Conservation (phyloP, 2,113 vertebrate species). For the Phalacrocorax aristotelis region DNA sequence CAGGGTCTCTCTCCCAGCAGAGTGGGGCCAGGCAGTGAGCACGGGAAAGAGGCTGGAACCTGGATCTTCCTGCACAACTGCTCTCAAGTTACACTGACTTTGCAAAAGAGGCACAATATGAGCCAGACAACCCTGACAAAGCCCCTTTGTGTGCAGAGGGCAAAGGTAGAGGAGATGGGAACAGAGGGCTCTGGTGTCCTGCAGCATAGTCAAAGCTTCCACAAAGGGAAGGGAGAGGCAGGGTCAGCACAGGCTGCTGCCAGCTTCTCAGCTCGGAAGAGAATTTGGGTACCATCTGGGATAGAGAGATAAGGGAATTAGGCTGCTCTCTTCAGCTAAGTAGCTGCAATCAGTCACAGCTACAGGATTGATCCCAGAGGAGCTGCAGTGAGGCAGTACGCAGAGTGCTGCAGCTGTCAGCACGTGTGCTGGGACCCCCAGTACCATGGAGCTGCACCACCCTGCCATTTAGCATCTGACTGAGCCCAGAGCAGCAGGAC, state of each 20-base stretch:
- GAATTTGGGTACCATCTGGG: conserved; percentile 21
- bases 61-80: background rate
- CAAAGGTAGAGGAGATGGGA: conserved; percentile 59
- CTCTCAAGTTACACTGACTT: conserved; percentile 38
- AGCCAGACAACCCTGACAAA: conserved; percentile 58
- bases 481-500: background rate
- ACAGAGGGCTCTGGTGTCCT: background rate
- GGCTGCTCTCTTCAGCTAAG: conserved; percentile 51
- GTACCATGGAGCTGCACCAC: background rate
- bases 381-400: background rate
- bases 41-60: background rate
- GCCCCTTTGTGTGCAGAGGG: conserved; percentile 50
- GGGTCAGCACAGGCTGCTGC: conserved; percentile 15
- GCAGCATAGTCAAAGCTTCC: conserved; percentile 33
- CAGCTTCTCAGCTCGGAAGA: conserved; percentile 12
- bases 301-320: conserved; percentile 63
- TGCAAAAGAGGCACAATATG: conserved; percentile 49
- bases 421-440: background rate
- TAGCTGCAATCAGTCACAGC: conserved; percentile 59
- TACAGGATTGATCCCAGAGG: conserved; percentile 17
- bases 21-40: background rate
- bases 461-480: background rate
- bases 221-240: conserved; percentile 25
- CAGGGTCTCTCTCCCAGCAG: background rate
- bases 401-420: background rate